Evolutionary conservation across 2,888 invertebrate species (phyloP).

Genomic region (Meiosimyza decipiens): DNA sequence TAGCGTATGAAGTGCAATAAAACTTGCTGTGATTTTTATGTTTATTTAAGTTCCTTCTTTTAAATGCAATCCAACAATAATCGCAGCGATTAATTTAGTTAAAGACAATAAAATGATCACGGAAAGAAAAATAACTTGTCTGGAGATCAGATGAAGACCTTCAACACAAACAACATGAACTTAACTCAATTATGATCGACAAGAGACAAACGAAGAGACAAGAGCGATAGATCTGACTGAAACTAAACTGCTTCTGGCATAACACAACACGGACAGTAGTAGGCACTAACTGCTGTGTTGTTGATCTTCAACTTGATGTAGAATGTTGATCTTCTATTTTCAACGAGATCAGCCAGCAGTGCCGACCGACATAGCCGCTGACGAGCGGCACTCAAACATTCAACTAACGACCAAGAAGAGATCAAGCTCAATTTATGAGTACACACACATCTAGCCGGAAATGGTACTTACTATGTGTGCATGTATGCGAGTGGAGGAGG

Average conservation of each 20-base stretch:
- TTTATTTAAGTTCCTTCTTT: neutral
- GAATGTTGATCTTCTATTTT: neutral
- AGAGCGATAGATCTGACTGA: too few species aligned
- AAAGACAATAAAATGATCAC: neutral
- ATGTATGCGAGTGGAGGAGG: neutral
- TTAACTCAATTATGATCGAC: too few species aligned
- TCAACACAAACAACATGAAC: neutral
- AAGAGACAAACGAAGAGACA: too few species aligned
- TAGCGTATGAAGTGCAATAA: neutral
- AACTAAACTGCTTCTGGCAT: too few species aligned
- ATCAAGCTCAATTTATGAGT: slow-evolving; percentile 5
- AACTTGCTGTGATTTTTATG: neutral
- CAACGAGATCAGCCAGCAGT: slow-evolving; percentile 5
- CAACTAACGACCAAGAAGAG: neutral
- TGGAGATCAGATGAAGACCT: neutral
- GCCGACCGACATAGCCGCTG: too few species aligned
- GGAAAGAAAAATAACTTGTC: neutral
- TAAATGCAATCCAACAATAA: neutral
- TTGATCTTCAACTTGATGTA: slow-evolving; percentile 6
- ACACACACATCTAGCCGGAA: slow-evolving; percentile 1
- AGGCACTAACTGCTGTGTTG: neutral
- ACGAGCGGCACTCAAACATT: neutral
- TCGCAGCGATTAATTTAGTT: slow-evolving; percentile 1
- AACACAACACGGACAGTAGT: neutral
- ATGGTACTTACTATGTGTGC: neutral